Percentiles rank a stretch among this genome's conserved stretches.
These are phyloP conservation scores for Osmerus eperlanus DNA, from an alignment of 2,113 vertebrate species.

Conservation along the genomic window DNA sequence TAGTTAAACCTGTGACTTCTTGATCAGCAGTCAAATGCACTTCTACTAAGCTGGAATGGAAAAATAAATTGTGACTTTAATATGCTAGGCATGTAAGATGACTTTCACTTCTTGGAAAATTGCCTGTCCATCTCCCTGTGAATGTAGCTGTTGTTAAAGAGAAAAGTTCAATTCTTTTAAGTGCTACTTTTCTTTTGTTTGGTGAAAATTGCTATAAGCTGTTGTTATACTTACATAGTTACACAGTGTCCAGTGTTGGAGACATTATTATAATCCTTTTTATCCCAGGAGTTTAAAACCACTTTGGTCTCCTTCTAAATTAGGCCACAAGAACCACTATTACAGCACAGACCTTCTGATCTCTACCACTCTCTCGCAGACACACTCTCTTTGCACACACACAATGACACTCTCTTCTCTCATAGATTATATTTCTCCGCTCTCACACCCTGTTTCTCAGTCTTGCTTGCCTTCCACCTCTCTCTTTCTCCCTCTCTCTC, in stretches of 20 bases:
- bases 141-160: no score
- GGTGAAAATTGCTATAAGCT: conserved; percentile 4
- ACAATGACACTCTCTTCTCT: no score
- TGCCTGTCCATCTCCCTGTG: no score
- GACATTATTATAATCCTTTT: conserved; percentile 26
- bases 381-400: neutral
- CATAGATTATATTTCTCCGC: neutral
- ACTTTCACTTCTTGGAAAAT: no score
- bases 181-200: no score
- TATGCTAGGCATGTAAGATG: no score
- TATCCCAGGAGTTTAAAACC: conserved; percentile 21
- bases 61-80: no score
- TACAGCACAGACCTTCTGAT: conserved; percentile 20
- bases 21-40: no score
- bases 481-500: neutral
- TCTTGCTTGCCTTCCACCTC: neutral
- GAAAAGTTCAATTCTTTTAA: no score
- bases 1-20: no score
- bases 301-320: conserved; percentile 23
- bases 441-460: neutral
- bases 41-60: no score
- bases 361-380: neutral
- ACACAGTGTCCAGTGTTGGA: conserved; percentile 14
- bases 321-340: conserved; percentile 21
- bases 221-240: conserved; percentile 9